Base-by-base conservation (phyloP, 2,888 invertebrate genomes). In the Gymnosoma rotundatum region DNA sequence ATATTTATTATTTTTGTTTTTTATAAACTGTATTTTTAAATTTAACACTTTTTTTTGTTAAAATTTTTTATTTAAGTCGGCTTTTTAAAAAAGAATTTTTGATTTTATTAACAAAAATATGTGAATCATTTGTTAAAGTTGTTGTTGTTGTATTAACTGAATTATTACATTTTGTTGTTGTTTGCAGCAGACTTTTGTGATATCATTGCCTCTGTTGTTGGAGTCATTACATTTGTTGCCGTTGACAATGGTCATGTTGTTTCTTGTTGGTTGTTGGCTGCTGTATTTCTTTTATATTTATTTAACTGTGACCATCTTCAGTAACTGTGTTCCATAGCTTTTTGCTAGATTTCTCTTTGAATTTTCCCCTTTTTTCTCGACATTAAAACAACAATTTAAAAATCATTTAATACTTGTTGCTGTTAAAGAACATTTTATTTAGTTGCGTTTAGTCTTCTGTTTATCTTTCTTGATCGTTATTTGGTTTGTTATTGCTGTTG, bases 321-420 rank as follows among this genome's bases (percentile, higher is more conserved):
- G n/a, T 64, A 6, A 21, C 36, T 20, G 5, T 66, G 52, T 32
- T 32, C 9, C 36, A 58, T 54, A 45, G 48, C 66, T 18, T 50
- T 58, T 79, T 64, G 74, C 45, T 69, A 52, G 50, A 5, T 32
- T 32, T 32, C 7, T 32, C 50, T 69, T 76, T 45, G 54, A 20
- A 20, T 50, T 48, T 38, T 20, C 64, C 16, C 64, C 50, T 45
- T 32, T 0, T 7, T 42, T 12, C 42, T 12, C 42, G 0, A 78
- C 18, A 25, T 64, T 63, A 72, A 61, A 75, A 70, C 32, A 72
- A 80, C 83, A 80, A 80, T 83, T 80, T 80, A 63, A 81, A 78
- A 81, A 73, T 74, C 76, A 73, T 81, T 81, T 73, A 84, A 80
- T 73, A 81, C 73, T 84, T 73, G 80, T 78, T 78, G 73, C 63